Percentiles rank a stretch among this genome's conserved stretches.
phyloP scores from a whole-genome alignment of 2,888 invertebrate species.

The Antheraea yamamai region DNA sequence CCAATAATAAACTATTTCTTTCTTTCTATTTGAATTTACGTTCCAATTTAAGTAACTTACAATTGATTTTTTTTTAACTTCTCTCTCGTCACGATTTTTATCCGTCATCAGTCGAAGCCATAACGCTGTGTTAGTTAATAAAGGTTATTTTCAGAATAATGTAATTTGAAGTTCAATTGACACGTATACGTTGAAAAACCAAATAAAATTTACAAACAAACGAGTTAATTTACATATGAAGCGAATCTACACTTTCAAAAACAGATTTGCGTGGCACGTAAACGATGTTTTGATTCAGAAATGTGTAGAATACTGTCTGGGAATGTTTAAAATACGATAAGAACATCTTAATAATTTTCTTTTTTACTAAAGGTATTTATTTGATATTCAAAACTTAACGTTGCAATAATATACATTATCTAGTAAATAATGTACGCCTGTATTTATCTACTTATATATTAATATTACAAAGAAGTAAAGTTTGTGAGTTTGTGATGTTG shows the following conservation, averaged over 20 bases:
- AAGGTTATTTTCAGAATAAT: not conserved
- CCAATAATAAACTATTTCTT: too few relatives aligned
- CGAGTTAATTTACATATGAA: slow-evolving; percentile 3
- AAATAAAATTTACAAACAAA: slow-evolving; percentile 10
- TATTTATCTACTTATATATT: too few relatives aligned
- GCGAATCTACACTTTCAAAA: not conserved
- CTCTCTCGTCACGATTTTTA: not conserved
- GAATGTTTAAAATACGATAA: not conserved
- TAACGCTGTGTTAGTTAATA: not conserved
- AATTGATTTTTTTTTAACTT: too few relatives aligned
- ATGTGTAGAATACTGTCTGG: not conserved
- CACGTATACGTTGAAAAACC: not conserved
- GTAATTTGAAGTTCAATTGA: not conserved
- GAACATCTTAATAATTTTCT: too few relatives aligned
- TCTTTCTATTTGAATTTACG: too few relatives aligned
- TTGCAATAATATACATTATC: too few relatives aligned
- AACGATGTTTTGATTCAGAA: not conserved
- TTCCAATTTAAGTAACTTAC: too few relatives aligned
- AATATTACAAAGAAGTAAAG: too few relatives aligned
- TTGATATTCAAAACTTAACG: not conserved
- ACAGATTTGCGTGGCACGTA: not conserved
- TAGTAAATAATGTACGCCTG: too few relatives aligned
- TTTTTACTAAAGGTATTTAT: not conserved
- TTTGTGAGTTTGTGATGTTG: too few relatives aligned
- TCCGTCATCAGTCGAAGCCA: not conserved